Percentiles rank a stretch among this genome's conserved stretches.
Conservation (phyloP, 2,113 vertebrate genomes). For the Symphodus melops region DNA sequence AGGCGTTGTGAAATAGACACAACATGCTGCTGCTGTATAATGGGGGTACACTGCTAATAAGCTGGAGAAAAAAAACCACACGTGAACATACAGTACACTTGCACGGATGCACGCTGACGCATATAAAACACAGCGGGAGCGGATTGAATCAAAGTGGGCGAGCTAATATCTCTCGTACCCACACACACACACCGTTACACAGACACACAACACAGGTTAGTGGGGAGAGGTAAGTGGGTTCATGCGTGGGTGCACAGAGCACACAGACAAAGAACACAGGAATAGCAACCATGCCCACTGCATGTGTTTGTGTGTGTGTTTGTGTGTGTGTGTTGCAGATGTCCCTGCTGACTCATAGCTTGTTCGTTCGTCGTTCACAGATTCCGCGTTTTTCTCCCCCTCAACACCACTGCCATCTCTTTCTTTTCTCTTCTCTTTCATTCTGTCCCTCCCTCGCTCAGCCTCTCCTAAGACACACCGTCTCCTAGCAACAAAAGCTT, state of each 20-base stretch:
- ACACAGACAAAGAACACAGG: conserved; percentile 73
- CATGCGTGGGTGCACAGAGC: conserved; percentile 73
- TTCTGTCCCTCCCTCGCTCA: conserved; percentile 60
- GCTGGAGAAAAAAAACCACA: conserved; percentile 4
- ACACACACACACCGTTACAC: neutral
- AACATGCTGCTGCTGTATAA: neutral
- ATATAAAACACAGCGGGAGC: conserved; percentile 3
- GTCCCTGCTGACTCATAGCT: conserved; percentile 82
- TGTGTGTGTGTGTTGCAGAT: conserved; percentile 60
- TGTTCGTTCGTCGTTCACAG: conserved; percentile 78
- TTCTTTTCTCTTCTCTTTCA: conserved; percentile 51
- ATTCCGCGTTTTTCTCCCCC: conserved; percentile 72
- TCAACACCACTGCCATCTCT: conserved; percentile 60
- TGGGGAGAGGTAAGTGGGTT: conserved; percentile 76
- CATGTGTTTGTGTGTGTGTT: conserved; percentile 38
- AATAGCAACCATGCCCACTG: conserved; percentile 72
- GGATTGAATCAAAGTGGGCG: conserved; percentile 57
- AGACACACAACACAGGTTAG: conserved; percentile 63
- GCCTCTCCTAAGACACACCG: conserved; percentile 69
- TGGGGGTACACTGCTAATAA: conserved; percentile 16
- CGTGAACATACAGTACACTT: neutral
- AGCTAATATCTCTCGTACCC: conserved; percentile 48
- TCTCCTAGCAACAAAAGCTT: conserved; percentile 86
- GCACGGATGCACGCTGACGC: neutral
- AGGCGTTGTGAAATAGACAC: conserved; percentile 51